Evolutionary conservation across 2,797 vertebrate species (phyloP).

Genomic region (Periophthalmus magnuspinnatus): DNA sequence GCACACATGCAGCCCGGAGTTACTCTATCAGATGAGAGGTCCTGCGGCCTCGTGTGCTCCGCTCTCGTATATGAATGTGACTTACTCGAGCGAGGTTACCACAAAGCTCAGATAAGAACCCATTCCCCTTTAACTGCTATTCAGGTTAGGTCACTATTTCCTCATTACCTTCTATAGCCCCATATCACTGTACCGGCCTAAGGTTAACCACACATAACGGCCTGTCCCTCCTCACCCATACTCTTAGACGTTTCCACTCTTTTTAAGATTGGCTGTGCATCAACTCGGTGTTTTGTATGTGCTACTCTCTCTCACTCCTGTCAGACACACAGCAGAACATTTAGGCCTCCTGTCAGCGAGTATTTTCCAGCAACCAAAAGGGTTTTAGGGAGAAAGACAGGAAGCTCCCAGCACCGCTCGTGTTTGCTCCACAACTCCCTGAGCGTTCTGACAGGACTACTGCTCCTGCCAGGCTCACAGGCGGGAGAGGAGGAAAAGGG

Average conservation of each 20-base stretch:
- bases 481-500: slow-evolving; percentile 31
- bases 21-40: slow-evolving; percentile 51
- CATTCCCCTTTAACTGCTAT: slow-evolving; percentile 46
- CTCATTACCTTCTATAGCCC: slow-evolving; percentile 45
- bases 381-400: slow-evolving; percentile 73
- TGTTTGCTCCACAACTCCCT: slow-evolving; percentile 59
- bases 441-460: slow-evolving; percentile 76
- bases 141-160: slow-evolving; percentile 62
- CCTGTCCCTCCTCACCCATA: slow-evolving; percentile 54
- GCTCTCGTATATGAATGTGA: slow-evolving; percentile 25
- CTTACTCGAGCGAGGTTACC: slow-evolving; percentile 51
- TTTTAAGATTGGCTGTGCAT: slow-evolving; percentile 63
- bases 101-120: slow-evolving; percentile 66
- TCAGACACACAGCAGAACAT: slow-evolving; percentile 70
- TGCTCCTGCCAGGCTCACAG: slow-evolving; percentile 71
- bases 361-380: slow-evolving; percentile 69
- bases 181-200: slow-evolving; percentile 52
- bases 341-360: slow-evolving; percentile 71
- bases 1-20: slow-evolving; percentile 11
- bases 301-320: slow-evolving; percentile 67
- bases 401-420: slow-evolving; percentile 67
- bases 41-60: slow-evolving; percentile 46
- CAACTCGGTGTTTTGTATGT: slow-evolving; percentile 66
- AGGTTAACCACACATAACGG: slow-evolving; percentile 64
- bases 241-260: slow-evolving; percentile 38